Conservation (phyloP, 2,888 invertebrate genomes). For the Thereva nobilitata region DNA sequence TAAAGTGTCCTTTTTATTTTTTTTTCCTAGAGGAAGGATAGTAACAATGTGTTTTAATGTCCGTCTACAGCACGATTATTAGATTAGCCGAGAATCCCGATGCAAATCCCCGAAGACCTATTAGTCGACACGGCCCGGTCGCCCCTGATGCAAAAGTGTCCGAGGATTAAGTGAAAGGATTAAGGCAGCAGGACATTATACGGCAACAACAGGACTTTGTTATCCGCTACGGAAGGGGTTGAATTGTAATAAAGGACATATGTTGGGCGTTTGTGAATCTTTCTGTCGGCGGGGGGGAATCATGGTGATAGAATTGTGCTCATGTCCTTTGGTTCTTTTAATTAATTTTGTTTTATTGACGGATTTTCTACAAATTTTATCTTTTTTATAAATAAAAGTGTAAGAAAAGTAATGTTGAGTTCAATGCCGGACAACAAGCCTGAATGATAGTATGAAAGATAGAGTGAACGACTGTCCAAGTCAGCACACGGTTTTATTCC, state of each 20-base stretch:
- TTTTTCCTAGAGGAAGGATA: not conserved
- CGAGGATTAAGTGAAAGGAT: slow-evolving; percentile 35
- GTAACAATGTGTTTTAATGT: slow-evolving; percentile 26
- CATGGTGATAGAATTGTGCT: not conserved
- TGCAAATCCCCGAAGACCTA: slow-evolving; percentile 36
- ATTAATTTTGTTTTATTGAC: not conserved
- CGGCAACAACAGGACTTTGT: slow-evolving; percentile 21
- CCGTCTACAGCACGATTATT: slow-evolving; percentile 30
- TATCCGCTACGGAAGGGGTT: slow-evolving; percentile 13
- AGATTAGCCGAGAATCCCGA: slow-evolving; percentile 29
- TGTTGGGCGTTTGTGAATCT: slow-evolving; percentile 10
- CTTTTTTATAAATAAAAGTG: too few relatives aligned
- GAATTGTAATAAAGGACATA: slow-evolving; percentile 31
- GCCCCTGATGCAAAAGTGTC: slow-evolving; percentile 6
- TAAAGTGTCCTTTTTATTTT: not conserved
- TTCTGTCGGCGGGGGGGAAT: not conserved
- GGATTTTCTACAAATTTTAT: too few relatives aligned
- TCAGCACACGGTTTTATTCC: too few relatives aligned
- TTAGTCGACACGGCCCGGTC: slow-evolving; percentile 27
- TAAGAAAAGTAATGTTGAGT: too few relatives aligned
- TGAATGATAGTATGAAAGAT: too few relatives aligned
- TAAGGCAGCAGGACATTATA: slow-evolving; percentile 16
- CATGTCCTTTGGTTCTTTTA: not conserved
- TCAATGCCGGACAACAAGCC: too few relatives aligned
- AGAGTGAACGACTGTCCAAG: too few relatives aligned